phyloP scores from a whole-genome alignment of 2,113 vertebrate species.

The Pachyramphus minor region DNA sequence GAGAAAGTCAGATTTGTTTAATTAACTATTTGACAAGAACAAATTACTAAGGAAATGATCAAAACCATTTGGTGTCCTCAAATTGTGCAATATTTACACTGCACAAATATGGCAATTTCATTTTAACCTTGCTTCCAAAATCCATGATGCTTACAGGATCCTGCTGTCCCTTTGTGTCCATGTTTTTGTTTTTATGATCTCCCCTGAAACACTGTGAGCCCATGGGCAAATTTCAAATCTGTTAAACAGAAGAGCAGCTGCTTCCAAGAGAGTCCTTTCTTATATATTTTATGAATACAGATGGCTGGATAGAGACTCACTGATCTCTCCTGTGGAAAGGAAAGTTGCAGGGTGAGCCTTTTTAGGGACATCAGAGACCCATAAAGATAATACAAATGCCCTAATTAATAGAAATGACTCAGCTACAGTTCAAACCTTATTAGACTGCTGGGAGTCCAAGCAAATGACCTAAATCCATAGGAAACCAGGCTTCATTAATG shows the following conservation, averaged over 20 bases:
- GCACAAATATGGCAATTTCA: background rate
- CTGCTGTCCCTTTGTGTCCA: background rate
- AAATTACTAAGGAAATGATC: background rate
- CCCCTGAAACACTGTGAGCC: background rate
- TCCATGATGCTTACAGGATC: background rate
- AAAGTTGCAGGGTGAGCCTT: constrained; percentile 32
- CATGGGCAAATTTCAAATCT: constrained; percentile 17
- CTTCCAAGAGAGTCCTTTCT: background rate
- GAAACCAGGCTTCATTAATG: constrained; percentile 25
- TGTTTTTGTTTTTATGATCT: constrained; percentile 22
- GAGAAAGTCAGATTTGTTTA: background rate
- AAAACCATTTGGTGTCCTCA: background rate
- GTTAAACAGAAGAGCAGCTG: constrained; percentile 20
- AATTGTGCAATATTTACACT: background rate
- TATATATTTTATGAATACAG: constrained; percentile 15
- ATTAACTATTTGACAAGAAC: background rate
- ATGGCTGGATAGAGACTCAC: constrained; percentile 29
- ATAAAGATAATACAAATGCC: constrained; percentile 32
- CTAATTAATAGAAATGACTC: constrained; percentile 40
- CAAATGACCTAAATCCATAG: constrained; percentile 36
- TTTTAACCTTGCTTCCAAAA: constrained; percentile 1
- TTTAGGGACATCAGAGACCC: constrained; percentile 23
- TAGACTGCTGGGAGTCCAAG: constrained; percentile 36
- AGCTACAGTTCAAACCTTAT: constrained; percentile 1
- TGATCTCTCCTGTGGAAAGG: background rate